Evolutionary conservation across 1,140 invertebrate species (phyloP), one percentile per base, ranked within the genome.

Genomic region (Lepidurus packardi): DNA sequence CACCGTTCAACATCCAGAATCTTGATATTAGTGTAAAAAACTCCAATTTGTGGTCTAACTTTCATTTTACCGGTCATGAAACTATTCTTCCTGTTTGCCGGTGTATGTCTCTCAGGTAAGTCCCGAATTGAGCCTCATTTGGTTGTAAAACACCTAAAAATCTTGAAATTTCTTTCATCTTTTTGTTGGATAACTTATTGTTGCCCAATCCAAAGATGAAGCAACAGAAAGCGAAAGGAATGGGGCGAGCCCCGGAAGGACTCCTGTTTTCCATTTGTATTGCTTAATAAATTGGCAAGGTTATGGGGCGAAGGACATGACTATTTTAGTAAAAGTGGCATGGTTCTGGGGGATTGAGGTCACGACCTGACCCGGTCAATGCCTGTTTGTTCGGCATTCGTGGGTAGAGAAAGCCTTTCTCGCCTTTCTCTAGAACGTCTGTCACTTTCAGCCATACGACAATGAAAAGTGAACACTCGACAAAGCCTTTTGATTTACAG

Each of bases 201-300:
- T 11, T 65, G 53, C 21, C 13, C 53, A 65, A 16, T 65, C 21
- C 1, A 16, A 65, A 65, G 13, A 65, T n/a, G 53, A 47, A 16
- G 53, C 9, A 16, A 65, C 13, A 65, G 53, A 65, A 16, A 65
- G 53, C n/a, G 53, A 65, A 65, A 65, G 53, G 53, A 65, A 65
- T 65, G 53, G 53, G 53, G 53, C 53, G 53, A 65, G 53, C 21
- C 53, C 53, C 53, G 53, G 53, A 65, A 65, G 53, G 21, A 34
- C 34, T 34, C 25, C 25, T 34, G 1, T 34, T 34, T 34, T 34
- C 34, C 34, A 2, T 21, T 65, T 65, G 21, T 13, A n/a, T n/a
- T 21, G 13, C 34, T 65, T 13, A 16, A 65, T 65, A 21, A 65
- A n/a, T n/a, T 65, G 13, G 9, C 53, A 65, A 65, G 53, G 53